A percentile compares a stretch with the other conserved stretches of the same genome.
These are phyloP conservation scores for Drosophila guanche DNA, from an alignment of 1,140 invertebrate genomes.

Conservation along the genomic window DNA sequence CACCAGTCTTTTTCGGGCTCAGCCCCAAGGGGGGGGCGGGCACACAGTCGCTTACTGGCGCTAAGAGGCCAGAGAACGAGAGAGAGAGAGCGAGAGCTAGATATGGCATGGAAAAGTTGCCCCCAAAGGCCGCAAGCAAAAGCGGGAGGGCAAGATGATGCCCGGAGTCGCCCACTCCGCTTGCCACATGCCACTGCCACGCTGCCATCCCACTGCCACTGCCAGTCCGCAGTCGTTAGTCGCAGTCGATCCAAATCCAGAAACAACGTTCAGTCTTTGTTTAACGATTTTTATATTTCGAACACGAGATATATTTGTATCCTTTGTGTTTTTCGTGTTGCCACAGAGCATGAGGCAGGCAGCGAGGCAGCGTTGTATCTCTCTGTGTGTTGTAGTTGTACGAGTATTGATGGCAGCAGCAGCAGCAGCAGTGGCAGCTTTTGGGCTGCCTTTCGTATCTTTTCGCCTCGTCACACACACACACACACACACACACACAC, in stretches of 20 bases:
- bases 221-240: constrained; percentile 44
- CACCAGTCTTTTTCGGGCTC: constrained; percentile 45
- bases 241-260: constrained; percentile 72
- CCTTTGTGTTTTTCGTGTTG: constrained; percentile 79
- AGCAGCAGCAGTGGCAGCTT: constrained; percentile 52
- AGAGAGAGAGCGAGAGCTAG: constrained; percentile 9
- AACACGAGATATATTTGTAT: constrained; percentile 82
- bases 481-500: background rate
- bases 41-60: constrained; percentile 53
- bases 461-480: constrained; percentile 31
- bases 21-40: constrained; percentile 46
- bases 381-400: constrained; percentile 1
- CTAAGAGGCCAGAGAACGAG: constrained; percentile 30
- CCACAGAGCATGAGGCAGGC: constrained; percentile 43
- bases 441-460: constrained; percentile 23
- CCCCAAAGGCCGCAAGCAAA: constrained; percentile 52
- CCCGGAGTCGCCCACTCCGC: constrained; percentile 20
- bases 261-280: constrained; percentile 79
- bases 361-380: constrained; percentile 13
- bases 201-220: background rate
- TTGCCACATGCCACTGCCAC: too few species aligned
- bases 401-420: constrained; percentile 3
- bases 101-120: constrained; percentile 43
- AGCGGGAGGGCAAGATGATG: constrained; percentile 68
- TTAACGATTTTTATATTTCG: constrained; percentile 82